Conservation (phyloP, 2,797 vertebrate genomes). For the Philypnodon macrostomus region DNA sequence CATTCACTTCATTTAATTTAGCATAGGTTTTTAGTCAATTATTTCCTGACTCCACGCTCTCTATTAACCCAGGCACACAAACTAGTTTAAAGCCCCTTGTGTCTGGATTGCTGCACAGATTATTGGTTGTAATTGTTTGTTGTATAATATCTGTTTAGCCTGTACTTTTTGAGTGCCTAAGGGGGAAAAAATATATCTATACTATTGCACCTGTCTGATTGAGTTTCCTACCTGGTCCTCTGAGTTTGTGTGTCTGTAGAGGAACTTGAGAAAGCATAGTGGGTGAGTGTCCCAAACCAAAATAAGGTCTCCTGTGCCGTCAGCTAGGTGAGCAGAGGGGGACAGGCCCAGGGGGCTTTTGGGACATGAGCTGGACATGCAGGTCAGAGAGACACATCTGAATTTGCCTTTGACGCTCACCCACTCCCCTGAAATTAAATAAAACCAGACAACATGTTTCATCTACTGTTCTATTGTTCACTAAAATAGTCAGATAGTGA, state of each 20-base stretch:
- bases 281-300: conserved; percentile 77
- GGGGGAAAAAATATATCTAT: not conserved
- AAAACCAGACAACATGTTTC: too few species aligned
- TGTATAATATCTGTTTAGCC: too few species aligned
- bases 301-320: conserved; percentile 84
- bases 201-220: not conserved
- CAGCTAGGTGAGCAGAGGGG: conserved; percentile 82
- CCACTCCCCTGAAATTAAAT: conserved; percentile 65
- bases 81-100: too few species aligned
- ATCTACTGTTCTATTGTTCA: too few species aligned
- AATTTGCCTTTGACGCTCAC: conserved; percentile 77
- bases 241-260: conserved; percentile 80
- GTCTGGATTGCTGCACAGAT: too few species aligned
- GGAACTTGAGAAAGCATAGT: conserved; percentile 77
- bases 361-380: conserved; percentile 83
- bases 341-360: conserved; percentile 82
- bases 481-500: too few species aligned
- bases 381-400: conserved; percentile 80
- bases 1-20: too few species aligned
- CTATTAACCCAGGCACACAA: too few species aligned
- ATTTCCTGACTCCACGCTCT: too few species aligned
- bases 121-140: too few species aligned
- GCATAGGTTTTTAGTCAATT: too few species aligned
- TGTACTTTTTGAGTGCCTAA: too few species aligned
- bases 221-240: conserved; percentile 76